Percentiles rank a stretch among this genome's conserved stretches.
phyloP scores from a whole-genome alignment of 1,140 invertebrate genomes.

The Ips typographus region DNA sequence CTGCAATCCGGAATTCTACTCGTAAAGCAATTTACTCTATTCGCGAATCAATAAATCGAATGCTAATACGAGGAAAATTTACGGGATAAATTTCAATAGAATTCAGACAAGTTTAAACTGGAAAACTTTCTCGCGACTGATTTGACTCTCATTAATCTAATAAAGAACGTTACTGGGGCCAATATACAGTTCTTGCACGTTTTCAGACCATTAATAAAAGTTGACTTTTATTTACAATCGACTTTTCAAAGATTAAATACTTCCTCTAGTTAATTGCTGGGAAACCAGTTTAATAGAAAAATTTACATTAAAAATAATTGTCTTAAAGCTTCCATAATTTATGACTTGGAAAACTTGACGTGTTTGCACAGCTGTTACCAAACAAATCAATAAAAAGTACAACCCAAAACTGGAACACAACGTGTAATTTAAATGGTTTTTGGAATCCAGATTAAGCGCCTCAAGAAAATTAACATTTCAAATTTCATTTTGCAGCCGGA shows the following conservation, averaged over 20 bases:
- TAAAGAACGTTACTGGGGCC: not conserved
- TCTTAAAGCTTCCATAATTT: too few relatives aligned
- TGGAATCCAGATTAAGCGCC: too few relatives aligned
- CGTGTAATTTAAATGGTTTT: too few relatives aligned
- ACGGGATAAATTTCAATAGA: slow-evolving; percentile 6
- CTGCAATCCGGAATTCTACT: slow-evolving; percentile 9
- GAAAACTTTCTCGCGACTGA: slow-evolving; percentile 9
- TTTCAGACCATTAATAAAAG: not conserved
- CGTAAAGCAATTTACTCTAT: slow-evolving; percentile 17
- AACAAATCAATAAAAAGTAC: too few relatives aligned
- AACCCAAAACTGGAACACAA: too few relatives aligned
- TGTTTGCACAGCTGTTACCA: too few relatives aligned
- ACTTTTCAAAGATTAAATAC: not conserved
- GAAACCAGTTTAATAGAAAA: not conserved
- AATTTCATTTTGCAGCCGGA: too few relatives aligned
- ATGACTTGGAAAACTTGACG: too few relatives aligned
- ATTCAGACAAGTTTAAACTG: slow-evolving; percentile 15
- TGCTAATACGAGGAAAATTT: slow-evolving; percentile 17
- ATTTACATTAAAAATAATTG: too few relatives aligned
- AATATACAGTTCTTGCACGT: slow-evolving; percentile 1
- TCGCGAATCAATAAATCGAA: slow-evolving; percentile 15
- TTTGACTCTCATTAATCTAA: slow-evolving; percentile 10
- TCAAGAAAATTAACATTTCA: too few relatives aligned
- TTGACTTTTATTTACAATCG: slow-evolving; percentile 1
- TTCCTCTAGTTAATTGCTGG: not conserved